A percentile compares a stretch with the other conserved stretches of the same genome.
Conservation (phyloP, 2,113 vertebrate genomes). For the Craseonycteris thonglongyai region DNA sequence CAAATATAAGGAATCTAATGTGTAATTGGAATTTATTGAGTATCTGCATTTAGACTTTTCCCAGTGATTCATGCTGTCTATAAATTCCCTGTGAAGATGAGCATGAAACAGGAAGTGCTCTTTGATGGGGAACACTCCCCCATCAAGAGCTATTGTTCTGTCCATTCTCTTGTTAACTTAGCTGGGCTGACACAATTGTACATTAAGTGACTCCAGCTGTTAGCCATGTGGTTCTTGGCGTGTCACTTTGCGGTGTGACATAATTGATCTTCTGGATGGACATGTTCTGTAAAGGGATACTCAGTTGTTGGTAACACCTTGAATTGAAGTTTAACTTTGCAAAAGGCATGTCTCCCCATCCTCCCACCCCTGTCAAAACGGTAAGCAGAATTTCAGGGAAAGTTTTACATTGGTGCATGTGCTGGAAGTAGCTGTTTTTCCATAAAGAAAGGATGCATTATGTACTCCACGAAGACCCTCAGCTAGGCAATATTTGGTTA, state of each 20-base stretch:
- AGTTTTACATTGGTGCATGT: not conserved
- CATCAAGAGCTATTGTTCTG: not conserved
- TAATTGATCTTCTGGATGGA: not conserved
- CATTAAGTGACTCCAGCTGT: constrained; percentile 41
- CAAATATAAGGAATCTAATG: not conserved
- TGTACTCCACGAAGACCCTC: not conserved
- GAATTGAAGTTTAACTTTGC: not conserved
- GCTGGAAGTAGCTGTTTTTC: not conserved
- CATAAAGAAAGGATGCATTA: not conserved
- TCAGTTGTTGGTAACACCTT: not conserved
- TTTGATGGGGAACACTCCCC: not conserved
- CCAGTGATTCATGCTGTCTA: not conserved
- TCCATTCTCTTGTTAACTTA: not conserved
- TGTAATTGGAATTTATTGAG: not conserved
- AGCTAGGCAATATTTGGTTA: not conserved
- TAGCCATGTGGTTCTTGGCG: not conserved
- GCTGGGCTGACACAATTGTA: not conserved
- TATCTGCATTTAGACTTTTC: not conserved
- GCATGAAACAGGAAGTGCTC: not conserved
- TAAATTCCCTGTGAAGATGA: not conserved
- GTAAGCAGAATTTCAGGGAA: not conserved
- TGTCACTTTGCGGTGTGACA: not conserved
- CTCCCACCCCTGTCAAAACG: not conserved
- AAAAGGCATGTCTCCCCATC: not conserved
- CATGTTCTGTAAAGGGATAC: not conserved